Percentiles rank a stretch among this genome's conserved stretches.
phyloP scores from a whole-genome alignment of 2,113 vertebrate genomes.

The Cottus gobio region DNA sequence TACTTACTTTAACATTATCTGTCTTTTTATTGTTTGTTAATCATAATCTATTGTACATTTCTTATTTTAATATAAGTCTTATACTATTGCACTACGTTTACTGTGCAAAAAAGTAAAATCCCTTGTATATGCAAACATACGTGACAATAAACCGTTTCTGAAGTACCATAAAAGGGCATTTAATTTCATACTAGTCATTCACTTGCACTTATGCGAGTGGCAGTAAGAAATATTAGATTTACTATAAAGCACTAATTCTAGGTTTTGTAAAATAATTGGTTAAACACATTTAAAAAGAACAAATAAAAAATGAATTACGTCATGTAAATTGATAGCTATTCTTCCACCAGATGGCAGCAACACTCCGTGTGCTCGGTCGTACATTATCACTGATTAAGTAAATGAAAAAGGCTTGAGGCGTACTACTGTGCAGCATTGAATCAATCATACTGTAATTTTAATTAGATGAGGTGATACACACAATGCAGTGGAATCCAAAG shows the following conservation, averaged over 20 bases:
- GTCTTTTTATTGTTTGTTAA: too few relatives aligned
- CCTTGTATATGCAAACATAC: too few relatives aligned
- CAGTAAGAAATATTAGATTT: neutral
- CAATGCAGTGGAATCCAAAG: slow-evolving; percentile 60
- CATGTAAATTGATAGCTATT: neutral
- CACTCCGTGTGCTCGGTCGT: rapidly evolving
- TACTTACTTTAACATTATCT: too few relatives aligned
- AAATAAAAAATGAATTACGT: neutral
- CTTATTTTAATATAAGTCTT: too few relatives aligned
- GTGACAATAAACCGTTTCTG: too few relatives aligned
- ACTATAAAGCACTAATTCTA: neutral
- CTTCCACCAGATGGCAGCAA: slow-evolving; percentile 56
- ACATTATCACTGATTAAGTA: neutral
- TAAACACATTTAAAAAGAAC: neutral
- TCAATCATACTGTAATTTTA: slow-evolving; percentile 71
- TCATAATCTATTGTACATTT: too few relatives aligned
- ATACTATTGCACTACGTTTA: too few relatives aligned
- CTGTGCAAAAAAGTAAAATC: too few relatives aligned
- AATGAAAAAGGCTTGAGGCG: slow-evolving; percentile 11
- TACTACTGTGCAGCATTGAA: slow-evolving; percentile 49
- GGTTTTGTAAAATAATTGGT: neutral
- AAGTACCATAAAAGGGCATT: neutral
- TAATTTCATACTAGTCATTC: neutral
- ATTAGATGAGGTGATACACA: slow-evolving; percentile 70
- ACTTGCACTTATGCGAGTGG: too few relatives aligned